These are phyloP conservation scores for Petrocephalus zakoni DNA, from an alignment of 2,113 vertebrate species.

Conservation along the genomic window DNA sequence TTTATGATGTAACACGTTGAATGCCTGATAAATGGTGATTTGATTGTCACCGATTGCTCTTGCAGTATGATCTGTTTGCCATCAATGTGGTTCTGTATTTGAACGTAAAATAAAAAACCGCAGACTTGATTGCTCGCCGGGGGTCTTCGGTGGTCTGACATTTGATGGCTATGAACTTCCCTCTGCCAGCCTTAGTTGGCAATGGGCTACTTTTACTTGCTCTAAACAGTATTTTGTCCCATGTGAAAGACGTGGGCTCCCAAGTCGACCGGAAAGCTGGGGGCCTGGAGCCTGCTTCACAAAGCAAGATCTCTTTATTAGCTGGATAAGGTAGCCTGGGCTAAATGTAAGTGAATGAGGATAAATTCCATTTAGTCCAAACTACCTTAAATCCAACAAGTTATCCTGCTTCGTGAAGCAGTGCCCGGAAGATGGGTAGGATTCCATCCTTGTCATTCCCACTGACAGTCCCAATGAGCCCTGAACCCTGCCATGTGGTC, in stretches of 20 bases:
- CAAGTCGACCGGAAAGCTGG: neutral
- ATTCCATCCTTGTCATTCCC: neutral
- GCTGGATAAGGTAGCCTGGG: neutral
- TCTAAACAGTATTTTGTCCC: neutral
- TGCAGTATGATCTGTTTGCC: neutral
- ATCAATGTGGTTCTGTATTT: neutral
- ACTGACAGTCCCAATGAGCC: neutral
- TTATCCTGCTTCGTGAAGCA: neutral
- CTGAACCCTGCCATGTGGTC: neutral
- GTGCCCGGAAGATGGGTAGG: neutral
- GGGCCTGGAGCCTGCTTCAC: neutral
- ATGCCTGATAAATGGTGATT: constrained; percentile 69
- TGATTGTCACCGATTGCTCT: constrained; percentile 7
- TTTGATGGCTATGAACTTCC: neutral
- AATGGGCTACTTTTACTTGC: neutral
- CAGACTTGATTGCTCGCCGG: neutral
- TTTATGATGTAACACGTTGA: constrained; percentile 63
- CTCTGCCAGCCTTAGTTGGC: neutral
- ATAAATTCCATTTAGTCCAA: neutral
- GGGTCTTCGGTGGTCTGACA: neutral
- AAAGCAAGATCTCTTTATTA: neutral
- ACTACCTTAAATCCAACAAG: neutral
- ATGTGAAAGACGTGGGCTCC: neutral
- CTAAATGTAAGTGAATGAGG: neutral
- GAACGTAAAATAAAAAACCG: constrained; percentile 6